Percentiles rank a stretch among this genome's conserved stretches.
Evolutionary conservation across 2,113 vertebrate genomes (phyloP).

Genomic region (Eleginops maclovinus): DNA sequence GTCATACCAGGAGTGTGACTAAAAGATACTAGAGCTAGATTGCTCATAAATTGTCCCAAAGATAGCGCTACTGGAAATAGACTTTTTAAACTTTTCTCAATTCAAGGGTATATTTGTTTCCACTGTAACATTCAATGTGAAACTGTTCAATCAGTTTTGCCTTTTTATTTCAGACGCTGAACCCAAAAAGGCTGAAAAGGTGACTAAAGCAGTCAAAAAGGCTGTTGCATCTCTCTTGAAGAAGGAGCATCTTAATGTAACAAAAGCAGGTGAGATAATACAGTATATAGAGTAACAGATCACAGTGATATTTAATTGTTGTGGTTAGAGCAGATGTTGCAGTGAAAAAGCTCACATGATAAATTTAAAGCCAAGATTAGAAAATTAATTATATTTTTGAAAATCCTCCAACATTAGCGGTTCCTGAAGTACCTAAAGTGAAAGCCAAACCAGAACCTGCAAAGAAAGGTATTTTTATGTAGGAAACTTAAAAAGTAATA

Average conservation of each 20-base stretch:
- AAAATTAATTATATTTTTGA: too few relatives aligned
- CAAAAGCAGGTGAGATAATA: slow-evolving; percentile 63
- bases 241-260: slow-evolving; percentile 69
- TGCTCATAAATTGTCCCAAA: not conserved
- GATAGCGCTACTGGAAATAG: not conserved
- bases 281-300: not conserved
- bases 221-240: slow-evolving; percentile 46
- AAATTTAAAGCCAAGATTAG: too few relatives aligned
- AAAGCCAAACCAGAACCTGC: slow-evolving; percentile 31
- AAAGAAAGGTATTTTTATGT: not conserved
- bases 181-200: slow-evolving; percentile 18
- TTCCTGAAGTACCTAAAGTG: slow-evolving; percentile 17
- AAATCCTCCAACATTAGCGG: not conserved
- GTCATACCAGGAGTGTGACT: too few relatives aligned
- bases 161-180: slow-evolving; percentile 46
- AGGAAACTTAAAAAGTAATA: slow-evolving; percentile 16
- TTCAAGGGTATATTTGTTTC: not conserved
- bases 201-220: slow-evolving; percentile 40
- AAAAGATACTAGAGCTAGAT: too few relatives aligned
- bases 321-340: too few relatives aligned
- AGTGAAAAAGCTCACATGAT: not conserved
- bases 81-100: not conserved
- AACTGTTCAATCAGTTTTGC: not conserved
- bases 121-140: not conserved
- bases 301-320: not conserved